A percentile compares a stretch with the other conserved stretches of the same genome.
These are phyloP conservation scores for Burhinus oedicnemus DNA, from an alignment of 2,113 vertebrate species.

Conservation along the genomic window DNA sequence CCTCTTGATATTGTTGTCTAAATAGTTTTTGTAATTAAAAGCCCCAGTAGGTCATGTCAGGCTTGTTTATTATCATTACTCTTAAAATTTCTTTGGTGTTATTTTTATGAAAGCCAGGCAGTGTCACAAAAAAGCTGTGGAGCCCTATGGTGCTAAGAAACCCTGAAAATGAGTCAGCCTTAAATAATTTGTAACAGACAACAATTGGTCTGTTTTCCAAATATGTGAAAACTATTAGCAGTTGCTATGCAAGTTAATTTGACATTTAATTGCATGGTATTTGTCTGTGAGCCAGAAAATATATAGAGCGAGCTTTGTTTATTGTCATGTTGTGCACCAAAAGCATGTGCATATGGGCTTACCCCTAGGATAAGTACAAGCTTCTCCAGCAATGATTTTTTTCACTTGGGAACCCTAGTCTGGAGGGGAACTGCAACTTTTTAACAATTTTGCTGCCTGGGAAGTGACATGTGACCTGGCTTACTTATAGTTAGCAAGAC, in stretches of 20 bases:
- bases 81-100: not conserved
- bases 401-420: not conserved
- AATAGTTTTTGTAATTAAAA: not conserved
- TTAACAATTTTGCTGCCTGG: not conserved
- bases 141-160: slow-evolving; percentile 2
- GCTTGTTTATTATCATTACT: slow-evolving; percentile 24
- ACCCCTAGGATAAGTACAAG: not conserved
- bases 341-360: not conserved
- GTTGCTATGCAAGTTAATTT: slow-evolving; percentile 25
- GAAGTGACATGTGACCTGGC: not conserved
- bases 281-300: slow-evolving; percentile 10
- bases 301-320: not conserved
- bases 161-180: slow-evolving; percentile 28
- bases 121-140: not conserved
- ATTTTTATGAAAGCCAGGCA: slow-evolving; percentile 4
- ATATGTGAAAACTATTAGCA: slow-evolving; percentile 42
- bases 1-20: not conserved
- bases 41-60: not conserved
- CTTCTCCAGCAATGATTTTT: not conserved
- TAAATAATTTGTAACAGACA: slow-evolving; percentile 20
- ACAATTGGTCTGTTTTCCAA: slow-evolving; percentile 3
- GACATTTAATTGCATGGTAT: not conserved
- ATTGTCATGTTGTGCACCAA: not conserved
- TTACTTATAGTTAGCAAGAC: not conserved
- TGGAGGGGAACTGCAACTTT: not conserved